Evolutionary conservation across 2,797 vertebrate species (phyloP), one percentile per base, ranked within the genome.

Genomic region (Varecia variegata): DNA sequence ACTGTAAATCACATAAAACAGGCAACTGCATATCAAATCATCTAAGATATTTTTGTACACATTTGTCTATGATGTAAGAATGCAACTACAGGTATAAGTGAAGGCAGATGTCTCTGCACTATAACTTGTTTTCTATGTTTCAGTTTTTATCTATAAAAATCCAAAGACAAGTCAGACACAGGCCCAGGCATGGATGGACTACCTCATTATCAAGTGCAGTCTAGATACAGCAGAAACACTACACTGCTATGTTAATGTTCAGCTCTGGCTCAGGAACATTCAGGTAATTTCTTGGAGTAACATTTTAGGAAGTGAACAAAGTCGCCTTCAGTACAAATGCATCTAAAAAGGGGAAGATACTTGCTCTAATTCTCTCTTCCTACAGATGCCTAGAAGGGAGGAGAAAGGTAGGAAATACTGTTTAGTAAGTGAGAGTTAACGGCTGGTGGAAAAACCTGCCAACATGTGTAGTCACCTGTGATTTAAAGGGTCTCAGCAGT

Each of bases 381-480:
- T 77, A 32, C 21, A 17, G 0, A 47, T 2, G 17, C n/a, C n/a
- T 2, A 50, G 54, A 45, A 83, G 68, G 58, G 43, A 35, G 30
- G 56, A 97, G 84, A 92, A 25, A 89, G 54, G 82, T 47, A 73
- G 30, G 77, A 91, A 56, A 58, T 54, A 85, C 70, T 65, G 52
- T 92, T 88, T n/a, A 58, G 87, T 23, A 27, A 50, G 96, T 98
- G 95, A 95, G 87, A 71, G 54, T 84, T 68, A 90, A 70, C 65
- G 82, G 73, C 71, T 95, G 95, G n/a, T 12, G 50, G 90, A 38
- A 30, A 90, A 97, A 97, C 9, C 0, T 82, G 92, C 70, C 94
- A 83, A 95, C 94, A 91, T 70, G 96, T 60, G n/a, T 7, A 71
- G 96, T 93, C 93, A 96, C 65, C 74, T 96, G 95, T 91, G 80